Percentiles rank a stretch among this genome's conserved stretches.
Conservation (phyloP, 2,797 vertebrate species). For the Garrulus glandarius region DNA sequence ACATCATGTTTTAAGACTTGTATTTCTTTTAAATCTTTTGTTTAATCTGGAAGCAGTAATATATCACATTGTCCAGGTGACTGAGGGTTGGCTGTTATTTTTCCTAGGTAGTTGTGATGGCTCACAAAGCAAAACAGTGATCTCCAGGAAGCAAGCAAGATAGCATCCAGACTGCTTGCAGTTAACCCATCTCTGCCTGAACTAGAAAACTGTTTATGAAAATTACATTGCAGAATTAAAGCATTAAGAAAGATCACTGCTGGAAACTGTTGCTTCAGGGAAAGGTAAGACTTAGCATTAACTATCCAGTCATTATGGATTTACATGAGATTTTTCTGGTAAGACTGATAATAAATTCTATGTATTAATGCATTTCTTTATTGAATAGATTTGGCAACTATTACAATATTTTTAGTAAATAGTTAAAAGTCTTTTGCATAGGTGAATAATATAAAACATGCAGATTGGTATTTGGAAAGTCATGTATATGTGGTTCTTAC, state of each 20-base stretch:
- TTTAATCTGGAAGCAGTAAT: not conserved
- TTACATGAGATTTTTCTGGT: not conserved
- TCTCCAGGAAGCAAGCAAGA: constrained; percentile 58
- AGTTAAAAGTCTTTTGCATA: not conserved
- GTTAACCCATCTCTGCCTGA: constrained; percentile 37
- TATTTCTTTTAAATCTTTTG: not conserved
- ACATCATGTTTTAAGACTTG: not conserved
- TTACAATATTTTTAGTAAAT: not conserved
- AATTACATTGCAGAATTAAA: not conserved
- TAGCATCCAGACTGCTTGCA: not conserved
- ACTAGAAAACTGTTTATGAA: not conserved
- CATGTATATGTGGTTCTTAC: not conserved
- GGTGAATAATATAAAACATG: not conserved
- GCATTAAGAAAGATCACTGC: not conserved
- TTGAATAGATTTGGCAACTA: not conserved
- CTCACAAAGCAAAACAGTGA: constrained; percentile 39
- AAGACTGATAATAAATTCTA: not conserved
- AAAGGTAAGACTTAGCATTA: constrained; percentile 43
- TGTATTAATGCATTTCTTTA: not conserved
- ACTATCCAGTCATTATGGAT: not conserved
- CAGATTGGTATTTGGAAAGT: not conserved
- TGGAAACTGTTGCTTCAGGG: not conserved
- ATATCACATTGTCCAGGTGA: constrained; percentile 4
- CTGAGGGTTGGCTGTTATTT: constrained; percentile 32
- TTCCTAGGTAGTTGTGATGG: constrained; percentile 48